Conservation (phyloP, 2,113 vertebrate genomes). For the Coptodon rendalli region DNA sequence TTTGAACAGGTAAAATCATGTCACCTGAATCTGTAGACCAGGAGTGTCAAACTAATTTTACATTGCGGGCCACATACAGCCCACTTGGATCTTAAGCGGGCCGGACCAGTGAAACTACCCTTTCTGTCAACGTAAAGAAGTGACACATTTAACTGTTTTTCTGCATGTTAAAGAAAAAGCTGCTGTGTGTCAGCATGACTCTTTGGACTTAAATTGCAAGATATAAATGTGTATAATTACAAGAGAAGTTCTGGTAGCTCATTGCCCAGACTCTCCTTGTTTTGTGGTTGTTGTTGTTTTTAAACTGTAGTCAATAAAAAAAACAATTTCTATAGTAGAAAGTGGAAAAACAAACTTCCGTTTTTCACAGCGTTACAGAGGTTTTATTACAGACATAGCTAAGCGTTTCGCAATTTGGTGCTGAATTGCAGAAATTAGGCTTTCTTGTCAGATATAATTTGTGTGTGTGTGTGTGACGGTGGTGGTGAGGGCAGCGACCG, state of each 20-base stretch:
- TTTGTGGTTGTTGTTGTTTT: neutral
- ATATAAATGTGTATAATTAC: neutral
- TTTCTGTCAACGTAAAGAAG: neutral
- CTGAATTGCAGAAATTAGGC: neutral
- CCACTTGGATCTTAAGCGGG: fast-evolving
- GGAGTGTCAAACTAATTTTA: neutral
- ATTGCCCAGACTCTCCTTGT: neutral
- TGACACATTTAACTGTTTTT: neutral
- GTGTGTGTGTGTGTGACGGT: fast-evolving
- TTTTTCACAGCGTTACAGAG: neutral
- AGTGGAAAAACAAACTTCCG: neutral
- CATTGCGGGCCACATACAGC: neutral
- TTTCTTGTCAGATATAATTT: neutral
- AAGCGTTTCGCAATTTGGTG: neutral
- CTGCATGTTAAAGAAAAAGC: neutral
- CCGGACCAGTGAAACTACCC: neutral
- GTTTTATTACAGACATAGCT: neutral
- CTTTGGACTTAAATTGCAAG: neutral
- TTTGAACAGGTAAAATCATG: neutral
- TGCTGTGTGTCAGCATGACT: neutral
- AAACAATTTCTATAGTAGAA: neutral
- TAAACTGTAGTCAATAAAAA: neutral
- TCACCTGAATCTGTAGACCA: neutral
- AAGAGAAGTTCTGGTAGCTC: neutral
- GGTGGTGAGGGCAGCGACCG: neutral